Conservation (phyloP, 2,797 vertebrate genomes). For the Oryzias dopingdopingensis region DNA sequence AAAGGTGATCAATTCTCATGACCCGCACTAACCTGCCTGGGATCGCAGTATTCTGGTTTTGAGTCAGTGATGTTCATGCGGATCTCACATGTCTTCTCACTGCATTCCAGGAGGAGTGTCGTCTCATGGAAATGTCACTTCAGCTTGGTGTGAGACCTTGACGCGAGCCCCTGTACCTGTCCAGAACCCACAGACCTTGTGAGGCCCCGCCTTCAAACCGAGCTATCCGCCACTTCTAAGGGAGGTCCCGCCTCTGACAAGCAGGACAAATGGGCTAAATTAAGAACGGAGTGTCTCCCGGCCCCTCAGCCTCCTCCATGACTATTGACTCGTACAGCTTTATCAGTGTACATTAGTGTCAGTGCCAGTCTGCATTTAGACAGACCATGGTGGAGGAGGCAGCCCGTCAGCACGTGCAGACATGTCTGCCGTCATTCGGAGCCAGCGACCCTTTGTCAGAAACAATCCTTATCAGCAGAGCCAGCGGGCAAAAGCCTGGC, state of each 20-base stretch:
- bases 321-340: conserved; percentile 69
- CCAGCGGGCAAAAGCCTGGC: conserved; percentile 4
- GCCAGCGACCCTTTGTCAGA: conserved; percentile 60
- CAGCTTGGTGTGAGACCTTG: too few relatives aligned
- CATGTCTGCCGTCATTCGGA: conserved; percentile 48
- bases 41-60: too few relatives aligned
- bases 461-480: conserved; percentile 52
- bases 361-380: conserved; percentile 70
- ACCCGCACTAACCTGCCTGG: too few relatives aligned
- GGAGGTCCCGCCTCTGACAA: conserved; percentile 53
- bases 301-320: conserved; percentile 34
- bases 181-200: conserved; percentile 3
- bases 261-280: conserved; percentile 67
- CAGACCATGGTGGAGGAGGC: conserved; percentile 55
- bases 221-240: conserved; percentile 48
- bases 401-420: conserved; percentile 52
- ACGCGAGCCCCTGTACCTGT: conserved; percentile 23
- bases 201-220: too few relatives aligned
- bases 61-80: too few relatives aligned
- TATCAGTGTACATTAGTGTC: conserved; percentile 73
- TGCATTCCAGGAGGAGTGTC: conserved; percentile 19
- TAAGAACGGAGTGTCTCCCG: conserved; percentile 54
- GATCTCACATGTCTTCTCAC: too few relatives aligned
- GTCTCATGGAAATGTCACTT: conserved; percentile 16
- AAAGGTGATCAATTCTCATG: too few relatives aligned